Conservation (phyloP, 2,797 vertebrate species). For the Galaxias olidus region DNA sequence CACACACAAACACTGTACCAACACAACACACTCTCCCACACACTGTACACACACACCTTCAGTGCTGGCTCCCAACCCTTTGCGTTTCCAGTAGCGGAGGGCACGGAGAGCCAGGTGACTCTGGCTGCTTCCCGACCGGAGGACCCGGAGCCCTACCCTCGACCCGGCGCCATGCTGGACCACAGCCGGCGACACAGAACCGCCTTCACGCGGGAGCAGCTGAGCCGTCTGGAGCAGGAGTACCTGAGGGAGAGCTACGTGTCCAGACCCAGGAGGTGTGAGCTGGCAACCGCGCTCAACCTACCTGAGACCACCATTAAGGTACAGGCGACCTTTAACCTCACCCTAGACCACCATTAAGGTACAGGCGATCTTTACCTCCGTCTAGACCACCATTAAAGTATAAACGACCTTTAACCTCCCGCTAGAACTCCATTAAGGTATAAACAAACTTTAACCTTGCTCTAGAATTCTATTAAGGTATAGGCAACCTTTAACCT, state of each 20-base stretch:
- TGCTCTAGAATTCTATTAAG: too few species aligned
- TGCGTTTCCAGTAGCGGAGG: slow-evolving; percentile 60
- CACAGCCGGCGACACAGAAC: slow-evolving; percentile 76
- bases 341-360: background rate
- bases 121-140: slow-evolving; percentile 41
- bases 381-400: slow-evolving; percentile 3
- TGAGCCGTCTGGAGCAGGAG: slow-evolving; percentile 76
- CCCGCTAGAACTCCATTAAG: too few species aligned
- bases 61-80: too few species aligned
- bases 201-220: slow-evolving; percentile 78
- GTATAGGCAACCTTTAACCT: too few species aligned
- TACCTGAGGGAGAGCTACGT: slow-evolving; percentile 77
- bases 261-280: slow-evolving; percentile 69
- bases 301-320: slow-evolving; percentile 73
- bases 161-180: slow-evolving; percentile 59
- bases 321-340: slow-evolving; percentile 39
- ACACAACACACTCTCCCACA: too few species aligned
- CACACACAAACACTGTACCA: too few species aligned
- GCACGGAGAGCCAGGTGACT: slow-evolving; percentile 58
- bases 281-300: slow-evolving; percentile 68
- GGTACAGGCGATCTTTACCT: background rate
- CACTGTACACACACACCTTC: too few species aligned
- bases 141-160: slow-evolving; percentile 54
- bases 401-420: background rate
- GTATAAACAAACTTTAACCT: too few species aligned